A percentile compares a stretch with the other conserved stretches of the same genome.
Conservation (phyloP, 2,888 invertebrate species). For the Brachycybe producta region DNA sequence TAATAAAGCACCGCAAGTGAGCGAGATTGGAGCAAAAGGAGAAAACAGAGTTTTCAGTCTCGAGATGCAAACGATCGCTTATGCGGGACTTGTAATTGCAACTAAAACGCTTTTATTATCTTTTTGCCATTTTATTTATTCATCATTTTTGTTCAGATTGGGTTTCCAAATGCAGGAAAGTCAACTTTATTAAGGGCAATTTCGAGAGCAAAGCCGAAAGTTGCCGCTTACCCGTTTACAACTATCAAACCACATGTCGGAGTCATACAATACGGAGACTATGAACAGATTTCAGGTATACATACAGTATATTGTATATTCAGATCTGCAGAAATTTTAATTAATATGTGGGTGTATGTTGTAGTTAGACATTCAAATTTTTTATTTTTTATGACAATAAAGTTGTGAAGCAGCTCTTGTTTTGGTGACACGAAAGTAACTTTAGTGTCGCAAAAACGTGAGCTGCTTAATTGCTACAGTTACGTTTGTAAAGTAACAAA, state of each 20-base stretch:
- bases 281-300: conserved; percentile 66
- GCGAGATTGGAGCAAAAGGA: conserved; percentile 75
- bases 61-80: conserved; percentile 85
- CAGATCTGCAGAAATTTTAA: no score
- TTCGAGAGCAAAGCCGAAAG: conserved; percentile 72
- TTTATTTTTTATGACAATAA: no score
- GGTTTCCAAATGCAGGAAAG: conserved; percentile 88
- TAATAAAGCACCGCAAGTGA: conserved; percentile 65
- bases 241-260: conserved; percentile 79
- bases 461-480: no score
- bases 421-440: no score
- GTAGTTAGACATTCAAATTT: no score
- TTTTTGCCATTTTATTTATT: not conserved
- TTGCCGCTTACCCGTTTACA: conserved; percentile 87
- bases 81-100: conserved; percentile 62
- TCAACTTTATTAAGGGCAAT: conserved; percentile 75
- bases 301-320: no score
- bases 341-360: no score
- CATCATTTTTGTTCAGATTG: conserved; percentile 40
- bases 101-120: not conserved
- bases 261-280: conserved; percentile 76
- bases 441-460: no score
- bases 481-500: no score
- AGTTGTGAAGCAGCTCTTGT: no score
- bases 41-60: conserved; percentile 58